Conservation (phyloP, 1,140 invertebrate species). For the Gonatopus flavifemur region DNA sequence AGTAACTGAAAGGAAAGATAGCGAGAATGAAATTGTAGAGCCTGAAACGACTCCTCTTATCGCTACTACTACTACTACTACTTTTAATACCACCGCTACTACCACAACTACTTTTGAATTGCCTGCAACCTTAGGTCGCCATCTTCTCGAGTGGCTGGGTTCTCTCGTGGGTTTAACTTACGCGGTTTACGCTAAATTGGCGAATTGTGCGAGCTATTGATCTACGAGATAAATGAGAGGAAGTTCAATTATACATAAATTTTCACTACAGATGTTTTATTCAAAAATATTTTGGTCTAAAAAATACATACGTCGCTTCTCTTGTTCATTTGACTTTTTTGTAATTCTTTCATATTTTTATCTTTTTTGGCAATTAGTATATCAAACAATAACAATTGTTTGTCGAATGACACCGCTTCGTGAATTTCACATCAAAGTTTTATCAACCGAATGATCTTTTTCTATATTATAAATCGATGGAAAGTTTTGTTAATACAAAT, state of each 20-base stretch:
- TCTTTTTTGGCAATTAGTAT: conserved; percentile 46
- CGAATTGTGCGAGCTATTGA: conserved; percentile 16
- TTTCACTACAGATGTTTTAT: conserved; percentile 51
- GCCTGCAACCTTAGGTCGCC: conserved; percentile 26
- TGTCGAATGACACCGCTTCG: conserved; percentile 28
- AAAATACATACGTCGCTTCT: conserved; percentile 47
- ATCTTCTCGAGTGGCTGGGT: conserved; percentile 39
- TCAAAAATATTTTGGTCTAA: conserved; percentile 54
- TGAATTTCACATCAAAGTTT: conserved; percentile 8
- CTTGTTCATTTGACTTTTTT: conserved; percentile 4
- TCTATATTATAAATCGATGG: too few relatives aligned
- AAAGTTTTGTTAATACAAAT: too few relatives aligned
- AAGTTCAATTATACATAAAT: neutral
- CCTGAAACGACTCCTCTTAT: too few relatives aligned
- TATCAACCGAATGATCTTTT: conserved; percentile 5
- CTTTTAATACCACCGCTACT: too few relatives aligned
- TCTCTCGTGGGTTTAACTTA: conserved; percentile 34
- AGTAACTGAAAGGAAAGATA: conserved; percentile 10
- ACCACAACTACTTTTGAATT: conserved; percentile 20
- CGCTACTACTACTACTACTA: too few relatives aligned
- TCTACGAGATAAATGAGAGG: neutral
- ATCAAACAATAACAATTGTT: conserved; percentile 41
- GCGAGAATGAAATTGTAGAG: conserved; percentile 25
- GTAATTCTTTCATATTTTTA: conserved; percentile 27
- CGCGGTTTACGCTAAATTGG: conserved; percentile 31